These are phyloP conservation scores for Tragulus kanchil DNA, from an alignment of 2,113 vertebrate genomes.

Conservation along the genomic window DNA sequence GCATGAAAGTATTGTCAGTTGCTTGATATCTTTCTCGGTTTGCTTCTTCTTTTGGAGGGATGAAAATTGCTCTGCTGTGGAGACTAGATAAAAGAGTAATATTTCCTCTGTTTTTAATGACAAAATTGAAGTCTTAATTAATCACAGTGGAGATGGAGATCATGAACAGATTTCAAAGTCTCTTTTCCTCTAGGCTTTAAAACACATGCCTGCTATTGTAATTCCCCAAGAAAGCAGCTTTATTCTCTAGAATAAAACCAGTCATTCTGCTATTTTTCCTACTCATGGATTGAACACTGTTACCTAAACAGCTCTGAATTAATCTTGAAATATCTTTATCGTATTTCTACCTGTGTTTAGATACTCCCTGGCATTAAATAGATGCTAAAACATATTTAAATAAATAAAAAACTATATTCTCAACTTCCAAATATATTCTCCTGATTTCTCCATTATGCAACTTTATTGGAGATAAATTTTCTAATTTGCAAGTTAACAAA, in stretches of 20 bases:
- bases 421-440: neutral
- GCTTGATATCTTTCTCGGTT: slow-evolving; percentile 5
- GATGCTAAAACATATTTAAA: neutral
- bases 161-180: slow-evolving; percentile 35
- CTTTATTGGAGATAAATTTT: neutral
- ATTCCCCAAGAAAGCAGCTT: slow-evolving; percentile 39
- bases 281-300: neutral
- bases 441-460: neutral
- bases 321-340: neutral
- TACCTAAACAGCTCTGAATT: neutral
- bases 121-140: slow-evolving; percentile 56
- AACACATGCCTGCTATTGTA: neutral
- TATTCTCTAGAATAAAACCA: neutral
- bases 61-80: slow-evolving; percentile 31
- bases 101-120: slow-evolving; percentile 48
- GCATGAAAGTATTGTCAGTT: neutral
- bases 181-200: slow-evolving; percentile 50
- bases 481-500: neutral
- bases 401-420: slow-evolving; percentile 10
- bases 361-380: neutral
- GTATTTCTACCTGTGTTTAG: neutral
- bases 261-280: neutral
- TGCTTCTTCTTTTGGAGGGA: slow-evolving; percentile 10
- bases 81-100: slow-evolving; percentile 50
- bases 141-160: slow-evolving; percentile 46